Evolutionary conservation across 64 coral and sea anemone genomes (phyloP).

Genomic region (Stylophora pistillata): DNA sequence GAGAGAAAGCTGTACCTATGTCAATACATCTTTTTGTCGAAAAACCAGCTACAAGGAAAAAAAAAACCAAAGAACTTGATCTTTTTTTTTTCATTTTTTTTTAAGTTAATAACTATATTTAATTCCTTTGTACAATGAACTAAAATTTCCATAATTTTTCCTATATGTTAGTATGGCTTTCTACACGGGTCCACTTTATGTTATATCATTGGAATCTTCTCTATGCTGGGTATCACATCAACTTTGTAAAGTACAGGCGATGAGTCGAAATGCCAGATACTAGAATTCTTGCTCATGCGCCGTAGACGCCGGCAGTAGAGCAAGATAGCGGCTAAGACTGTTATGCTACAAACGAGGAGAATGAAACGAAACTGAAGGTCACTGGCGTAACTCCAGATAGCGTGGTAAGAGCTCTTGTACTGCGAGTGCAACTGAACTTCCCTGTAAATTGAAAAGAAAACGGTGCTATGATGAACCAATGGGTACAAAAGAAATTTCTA

Average conservation of each 20-base stretch:
- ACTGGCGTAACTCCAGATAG: constrained; percentile 69
- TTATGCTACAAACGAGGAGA: constrained; percentile 74
- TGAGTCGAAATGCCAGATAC: constrained; percentile 48
- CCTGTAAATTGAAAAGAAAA: background rate
- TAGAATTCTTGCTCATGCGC: constrained; percentile 77
- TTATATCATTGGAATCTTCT: constrained; percentile 50
- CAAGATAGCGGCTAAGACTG: constrained; percentile 80
- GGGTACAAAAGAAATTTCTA: background rate
- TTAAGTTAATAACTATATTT: no score
- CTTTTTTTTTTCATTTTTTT: no score
- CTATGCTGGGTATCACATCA: constrained; percentile 40
- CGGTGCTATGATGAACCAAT: constrained; percentile 43
- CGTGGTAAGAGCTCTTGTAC: constrained; percentile 68
- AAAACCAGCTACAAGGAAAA: background rate
- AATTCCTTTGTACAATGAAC: background rate
- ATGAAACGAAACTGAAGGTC: constrained; percentile 77
- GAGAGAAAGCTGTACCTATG: no score
- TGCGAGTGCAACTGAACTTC: constrained; percentile 77
- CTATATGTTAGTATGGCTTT: background rate
- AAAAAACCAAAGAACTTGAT: background rate
- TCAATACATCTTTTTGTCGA: background rate
- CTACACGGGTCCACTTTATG: no score
- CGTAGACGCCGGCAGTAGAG: constrained; percentile 82
- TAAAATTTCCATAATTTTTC: constrained; percentile 1
- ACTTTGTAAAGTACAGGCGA: constrained; percentile 59